Evolutionary conservation across 2,888 invertebrate genomes (phyloP), one percentile per base, ranked within the genome.

Genomic region (Rhimphoctona megacephalus): DNA sequence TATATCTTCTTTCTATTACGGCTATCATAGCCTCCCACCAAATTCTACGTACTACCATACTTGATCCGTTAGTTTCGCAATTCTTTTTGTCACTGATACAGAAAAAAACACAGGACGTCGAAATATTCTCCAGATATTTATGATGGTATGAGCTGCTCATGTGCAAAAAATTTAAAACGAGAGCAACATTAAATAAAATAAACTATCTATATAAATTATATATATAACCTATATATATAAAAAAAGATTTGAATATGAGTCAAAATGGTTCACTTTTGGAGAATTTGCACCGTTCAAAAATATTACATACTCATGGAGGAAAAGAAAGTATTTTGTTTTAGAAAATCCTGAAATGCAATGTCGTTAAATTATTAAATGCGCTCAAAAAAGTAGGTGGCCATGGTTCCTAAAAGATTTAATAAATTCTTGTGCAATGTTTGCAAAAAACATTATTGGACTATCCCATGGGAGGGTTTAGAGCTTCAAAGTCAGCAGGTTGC

Each of bases 381-480:
- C 14, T 61, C 14, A 30, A 25, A 25, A 17, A 30, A 14, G n/a
- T 61, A 0, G 9, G 25, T 17, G 17, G 3, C 14, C n/a, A 30
- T 61, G 30, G 6, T 61, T 17, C 17, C 30, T 30, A 2, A 54
- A 54, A 54, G 22, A 25, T 61, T 61, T 11, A n/a, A 49, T 19
- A 25, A 14, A 25, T 57, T 25, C 5, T 30, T 30, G 14, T 30
- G 17, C 19, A 70, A 46, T 46, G 33, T 70, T 49, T 14, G 6
- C 90, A 92, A 92, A 92, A 91, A 92, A 91, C 90, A 91, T 88
- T 90, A 90, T 91, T 92, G 91, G 92, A 93, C 93, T 93, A 93
- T 89, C 88, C 86, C 83, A 87, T 88, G 86, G 90, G 90, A 91
- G 89, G 89, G 89, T 86, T 79, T 70, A 72, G 49, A 77, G 72